phyloP scores from a whole-genome alignment of 1,140 invertebrate species.

The Harlomillsia oculata region DNA sequence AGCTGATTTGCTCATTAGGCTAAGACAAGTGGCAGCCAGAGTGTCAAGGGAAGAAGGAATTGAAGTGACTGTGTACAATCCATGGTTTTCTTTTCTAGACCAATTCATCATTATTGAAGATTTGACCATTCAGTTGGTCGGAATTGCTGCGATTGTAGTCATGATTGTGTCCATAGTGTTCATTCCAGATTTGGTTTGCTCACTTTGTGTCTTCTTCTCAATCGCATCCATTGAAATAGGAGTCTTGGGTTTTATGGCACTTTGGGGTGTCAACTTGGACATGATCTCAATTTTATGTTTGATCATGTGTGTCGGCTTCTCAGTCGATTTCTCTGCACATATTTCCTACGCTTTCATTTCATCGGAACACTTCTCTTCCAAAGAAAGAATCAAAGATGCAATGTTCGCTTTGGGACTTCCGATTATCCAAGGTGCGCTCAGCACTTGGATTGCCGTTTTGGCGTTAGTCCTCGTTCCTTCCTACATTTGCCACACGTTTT shows the following conservation, averaged over 20 bases:
- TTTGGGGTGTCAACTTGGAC: conserved; percentile 89
- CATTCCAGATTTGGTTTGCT: conserved; percentile 85
- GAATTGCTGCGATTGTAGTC: conserved; percentile 83
- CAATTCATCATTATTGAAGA: conserved; percentile 88
- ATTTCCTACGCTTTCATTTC: conserved; percentile 78
- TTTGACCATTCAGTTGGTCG: conserved; percentile 83
- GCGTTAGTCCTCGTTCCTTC: conserved; percentile 79
- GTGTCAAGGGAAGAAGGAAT: conserved; percentile 47
- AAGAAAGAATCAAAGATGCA: conserved; percentile 71
- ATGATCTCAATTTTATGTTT: conserved; percentile 96
- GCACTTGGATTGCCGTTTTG: conserved; percentile 80
- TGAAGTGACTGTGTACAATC: conserved; percentile 68
- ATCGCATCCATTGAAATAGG: conserved; percentile 91
- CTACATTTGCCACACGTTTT: conserved; percentile 92
- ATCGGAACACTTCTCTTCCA: conserved; percentile 60
- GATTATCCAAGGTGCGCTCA: conserved; percentile 84
- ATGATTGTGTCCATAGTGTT: conserved; percentile 90
- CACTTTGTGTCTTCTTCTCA: conserved; percentile 86
- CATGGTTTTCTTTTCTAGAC: conserved; percentile 89
- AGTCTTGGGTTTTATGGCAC: conserved; percentile 88
- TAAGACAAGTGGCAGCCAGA: conserved; percentile 58
- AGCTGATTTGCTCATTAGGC: conserved; percentile 73
- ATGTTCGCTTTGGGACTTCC: conserved; percentile 81
- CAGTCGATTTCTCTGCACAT: conserved; percentile 91
- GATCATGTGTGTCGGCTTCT: conserved; percentile 98